Conservation (phyloP, 2,888 invertebrate genomes). For the Notocelia uddmanniana region DNA sequence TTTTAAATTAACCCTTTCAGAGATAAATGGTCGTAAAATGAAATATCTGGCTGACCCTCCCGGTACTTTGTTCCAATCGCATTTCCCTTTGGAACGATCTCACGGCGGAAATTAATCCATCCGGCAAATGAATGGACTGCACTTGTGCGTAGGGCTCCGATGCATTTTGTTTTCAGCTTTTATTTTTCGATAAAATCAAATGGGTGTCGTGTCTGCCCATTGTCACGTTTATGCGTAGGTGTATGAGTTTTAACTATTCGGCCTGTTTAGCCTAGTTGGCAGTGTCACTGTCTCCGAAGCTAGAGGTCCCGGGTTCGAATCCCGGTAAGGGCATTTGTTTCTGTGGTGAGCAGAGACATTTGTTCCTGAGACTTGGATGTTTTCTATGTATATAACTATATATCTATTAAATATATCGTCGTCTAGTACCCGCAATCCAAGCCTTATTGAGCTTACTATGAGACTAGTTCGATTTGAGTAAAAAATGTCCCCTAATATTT, state of each 20-base stretch:
- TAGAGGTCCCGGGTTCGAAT: too few species aligned
- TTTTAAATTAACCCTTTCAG: conserved; percentile 55
- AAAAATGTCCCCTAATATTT: too few species aligned
- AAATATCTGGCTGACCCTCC: conserved; percentile 68
- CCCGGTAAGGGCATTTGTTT: too few species aligned
- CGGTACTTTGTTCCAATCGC: conserved; percentile 80
- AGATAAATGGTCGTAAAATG: conserved; percentile 72
- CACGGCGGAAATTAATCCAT: conserved; percentile 84
- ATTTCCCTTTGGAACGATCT: conserved; percentile 83
- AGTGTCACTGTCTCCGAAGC: too few species aligned
- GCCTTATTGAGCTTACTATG: too few species aligned
- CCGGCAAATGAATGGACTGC: conserved; percentile 84
- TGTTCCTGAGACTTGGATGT: too few species aligned
- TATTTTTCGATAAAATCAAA: conserved; percentile 18
- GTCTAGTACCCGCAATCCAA: too few species aligned
- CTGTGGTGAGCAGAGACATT: too few species aligned
- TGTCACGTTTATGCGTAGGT: conserved; percentile 21
- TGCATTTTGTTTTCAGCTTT: conserved; percentile 60
- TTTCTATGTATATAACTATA: too few species aligned
- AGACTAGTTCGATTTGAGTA: too few species aligned
- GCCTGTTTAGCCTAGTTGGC: too few species aligned
- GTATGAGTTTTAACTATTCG: neutral
- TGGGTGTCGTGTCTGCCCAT: conserved; percentile 9
- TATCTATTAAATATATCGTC: too few species aligned
- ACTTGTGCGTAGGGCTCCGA: conserved; percentile 76